A percentile compares a stretch with the other conserved stretches of the same genome.
These are phyloP conservation scores for Chaetura pelagica DNA, from an alignment of 2,113 vertebrate species.

Conservation along the genomic window DNA sequence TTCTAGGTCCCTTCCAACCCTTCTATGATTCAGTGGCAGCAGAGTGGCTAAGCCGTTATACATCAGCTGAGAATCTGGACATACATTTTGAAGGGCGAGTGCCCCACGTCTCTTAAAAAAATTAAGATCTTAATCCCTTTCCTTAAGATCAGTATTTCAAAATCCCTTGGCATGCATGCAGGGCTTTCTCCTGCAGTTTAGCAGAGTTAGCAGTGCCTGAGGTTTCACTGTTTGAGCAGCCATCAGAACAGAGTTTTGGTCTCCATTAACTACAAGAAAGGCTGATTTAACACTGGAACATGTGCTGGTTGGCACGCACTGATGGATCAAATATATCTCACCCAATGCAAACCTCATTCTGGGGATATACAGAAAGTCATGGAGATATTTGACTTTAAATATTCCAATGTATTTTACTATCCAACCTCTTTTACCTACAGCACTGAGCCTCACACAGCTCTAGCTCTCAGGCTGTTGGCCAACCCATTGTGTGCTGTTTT, in stretches of 20 bases:
- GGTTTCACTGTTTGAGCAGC: neutral
- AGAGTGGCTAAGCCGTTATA: neutral
- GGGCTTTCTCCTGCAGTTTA: neutral
- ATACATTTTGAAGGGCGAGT: neutral
- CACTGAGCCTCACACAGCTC: neutral
- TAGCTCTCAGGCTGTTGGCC: neutral
- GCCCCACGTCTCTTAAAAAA: neutral
- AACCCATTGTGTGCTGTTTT: neutral
- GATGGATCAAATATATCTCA: neutral
- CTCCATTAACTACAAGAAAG: neutral
- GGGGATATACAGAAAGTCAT: neutral
- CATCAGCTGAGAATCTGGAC: neutral
- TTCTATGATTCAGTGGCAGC: too few relatives aligned
- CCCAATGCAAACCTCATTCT: neutral
- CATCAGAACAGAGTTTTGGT: neutral
- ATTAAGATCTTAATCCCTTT: neutral
- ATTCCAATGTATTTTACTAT: neutral
- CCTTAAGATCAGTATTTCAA: neutral
- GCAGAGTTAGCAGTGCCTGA: neutral
- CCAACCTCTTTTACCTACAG: neutral
- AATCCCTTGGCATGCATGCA: neutral
- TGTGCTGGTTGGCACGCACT: neutral
- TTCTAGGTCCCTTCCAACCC: too few relatives aligned
- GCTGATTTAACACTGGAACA: neutral
- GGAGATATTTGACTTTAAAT: neutral